Evolutionary conservation across 2,113 vertebrate genomes (phyloP).

Genomic region (Orthonyx spaldingii): DNA sequence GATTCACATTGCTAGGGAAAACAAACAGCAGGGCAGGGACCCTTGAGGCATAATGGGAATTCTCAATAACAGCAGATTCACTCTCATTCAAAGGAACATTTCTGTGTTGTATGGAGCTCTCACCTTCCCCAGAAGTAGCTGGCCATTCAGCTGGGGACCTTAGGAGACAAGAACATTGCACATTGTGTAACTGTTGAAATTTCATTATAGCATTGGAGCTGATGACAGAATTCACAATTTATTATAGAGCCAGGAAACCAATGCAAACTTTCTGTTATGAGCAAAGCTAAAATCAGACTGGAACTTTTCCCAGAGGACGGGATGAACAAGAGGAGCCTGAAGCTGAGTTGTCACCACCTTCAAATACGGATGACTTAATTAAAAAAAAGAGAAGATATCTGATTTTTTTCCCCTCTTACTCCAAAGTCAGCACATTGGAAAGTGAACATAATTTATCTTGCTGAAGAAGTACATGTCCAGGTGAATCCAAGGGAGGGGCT

Average conservation of each 20-base stretch:
- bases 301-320: constrained; percentile 40
- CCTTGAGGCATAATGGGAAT: neutral
- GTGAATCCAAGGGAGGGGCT: neutral
- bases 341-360: constrained; percentile 65
- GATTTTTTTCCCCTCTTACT: neutral
- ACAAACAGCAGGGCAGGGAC: neutral
- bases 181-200: constrained; percentile 19
- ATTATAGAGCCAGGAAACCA: constrained; percentile 31
- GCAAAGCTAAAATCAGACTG: constrained; percentile 52
- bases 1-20: neutral
- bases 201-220: constrained; percentile 12
- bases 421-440: constrained; percentile 14
- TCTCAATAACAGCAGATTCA: neutral
- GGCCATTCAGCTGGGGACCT: neutral
- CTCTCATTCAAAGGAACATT: neutral
- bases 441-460: constrained; percentile 5
- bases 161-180: neutral
- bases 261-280: constrained; percentile 41
- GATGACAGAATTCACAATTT: constrained; percentile 58
- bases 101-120: neutral
- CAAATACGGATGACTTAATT: constrained; percentile 62
- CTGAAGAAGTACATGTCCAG: neutral
- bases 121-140: neutral
- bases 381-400: constrained; percentile 43
- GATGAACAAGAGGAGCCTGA: constrained; percentile 40